Conservation (phyloP, 2,888 invertebrate species). For the Anagyrus pseudococci region DNA sequence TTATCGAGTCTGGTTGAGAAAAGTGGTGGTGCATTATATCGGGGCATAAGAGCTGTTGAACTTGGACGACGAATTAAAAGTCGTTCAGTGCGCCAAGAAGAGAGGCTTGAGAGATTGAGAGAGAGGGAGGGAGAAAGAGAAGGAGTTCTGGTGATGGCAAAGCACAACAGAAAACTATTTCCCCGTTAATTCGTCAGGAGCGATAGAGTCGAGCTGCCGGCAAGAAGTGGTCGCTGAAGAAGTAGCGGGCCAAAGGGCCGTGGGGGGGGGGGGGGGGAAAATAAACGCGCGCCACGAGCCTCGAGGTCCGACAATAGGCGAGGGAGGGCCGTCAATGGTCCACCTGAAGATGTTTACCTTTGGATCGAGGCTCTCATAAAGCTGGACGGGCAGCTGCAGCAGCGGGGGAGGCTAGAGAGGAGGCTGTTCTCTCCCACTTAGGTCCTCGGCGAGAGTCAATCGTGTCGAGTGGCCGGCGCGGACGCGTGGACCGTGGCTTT, state of each 20-base stretch:
- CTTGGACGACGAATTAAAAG: too few relatives aligned
- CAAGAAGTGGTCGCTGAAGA: too few relatives aligned
- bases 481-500: constrained; percentile 27
- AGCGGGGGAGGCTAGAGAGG: constrained; percentile 1
- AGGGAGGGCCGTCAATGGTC: constrained; percentile 16
- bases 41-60: too few relatives aligned
- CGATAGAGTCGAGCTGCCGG: neutral
- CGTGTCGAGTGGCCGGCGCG: constrained; percentile 38
- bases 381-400: constrained; percentile 33
- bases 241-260: too few relatives aligned
- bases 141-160: too few relatives aligned
- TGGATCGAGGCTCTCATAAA: constrained; percentile 29
- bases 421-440: constrained; percentile 26
- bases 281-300: constrained; percentile 4
- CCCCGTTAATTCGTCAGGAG: neutral
- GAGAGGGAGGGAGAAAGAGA: too few relatives aligned
- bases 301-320: neutral
- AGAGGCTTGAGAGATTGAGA: too few relatives aligned
- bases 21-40: too few relatives aligned
- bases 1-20: too few relatives aligned
- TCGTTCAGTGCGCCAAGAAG: too few relatives aligned
- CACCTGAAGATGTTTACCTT: constrained; percentile 33
- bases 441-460: constrained; percentile 40
- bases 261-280: neutral
- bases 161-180: neutral